phyloP scores from a whole-genome alignment of 1,140 invertebrate species.

The Frieseomelitta varia region DNA sequence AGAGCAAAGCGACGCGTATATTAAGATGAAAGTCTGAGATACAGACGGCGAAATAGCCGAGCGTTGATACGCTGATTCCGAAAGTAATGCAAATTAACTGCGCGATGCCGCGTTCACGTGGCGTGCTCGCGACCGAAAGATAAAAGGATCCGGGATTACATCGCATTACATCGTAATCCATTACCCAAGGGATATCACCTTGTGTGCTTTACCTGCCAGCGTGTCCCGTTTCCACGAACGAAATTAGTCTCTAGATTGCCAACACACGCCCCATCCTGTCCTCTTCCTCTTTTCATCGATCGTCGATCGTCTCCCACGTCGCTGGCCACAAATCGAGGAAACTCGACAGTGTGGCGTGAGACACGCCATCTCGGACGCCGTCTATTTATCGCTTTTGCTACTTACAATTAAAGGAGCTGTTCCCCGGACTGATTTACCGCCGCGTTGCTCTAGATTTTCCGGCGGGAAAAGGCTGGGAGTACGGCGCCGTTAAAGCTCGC shows the following conservation, averaged over 20 bases:
- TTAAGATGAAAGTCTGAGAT: constrained; percentile 32
- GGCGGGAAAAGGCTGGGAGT: neutral
- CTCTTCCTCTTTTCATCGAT: neutral
- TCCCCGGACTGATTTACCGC: neutral
- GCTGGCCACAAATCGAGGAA: neutral
- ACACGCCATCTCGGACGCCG: neutral
- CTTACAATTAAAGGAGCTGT: neutral
- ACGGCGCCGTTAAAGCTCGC: neutral
- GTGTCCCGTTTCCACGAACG: neutral
- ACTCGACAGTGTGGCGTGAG: neutral
- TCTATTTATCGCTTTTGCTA: neutral
- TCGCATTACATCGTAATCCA: constrained; percentile 53
- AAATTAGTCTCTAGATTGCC: constrained; percentile 12
- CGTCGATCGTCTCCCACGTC: neutral
- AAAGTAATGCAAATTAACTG: constrained; percentile 48
- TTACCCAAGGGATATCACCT: constrained; percentile 43
- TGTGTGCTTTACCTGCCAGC: constrained; percentile 2
- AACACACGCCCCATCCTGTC: neutral
- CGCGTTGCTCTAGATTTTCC: neutral
- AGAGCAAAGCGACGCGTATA: constrained; percentile 23
- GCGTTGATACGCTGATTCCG: constrained; percentile 29
- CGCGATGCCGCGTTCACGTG: neutral
- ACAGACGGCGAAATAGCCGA: constrained; percentile 6
- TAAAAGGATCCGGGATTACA: constrained; percentile 53
- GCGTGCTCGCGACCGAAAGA: constrained; percentile 30